phyloP scores from a whole-genome alignment of 2,113 vertebrate species.

The Paraplagusia blochii region DNA sequence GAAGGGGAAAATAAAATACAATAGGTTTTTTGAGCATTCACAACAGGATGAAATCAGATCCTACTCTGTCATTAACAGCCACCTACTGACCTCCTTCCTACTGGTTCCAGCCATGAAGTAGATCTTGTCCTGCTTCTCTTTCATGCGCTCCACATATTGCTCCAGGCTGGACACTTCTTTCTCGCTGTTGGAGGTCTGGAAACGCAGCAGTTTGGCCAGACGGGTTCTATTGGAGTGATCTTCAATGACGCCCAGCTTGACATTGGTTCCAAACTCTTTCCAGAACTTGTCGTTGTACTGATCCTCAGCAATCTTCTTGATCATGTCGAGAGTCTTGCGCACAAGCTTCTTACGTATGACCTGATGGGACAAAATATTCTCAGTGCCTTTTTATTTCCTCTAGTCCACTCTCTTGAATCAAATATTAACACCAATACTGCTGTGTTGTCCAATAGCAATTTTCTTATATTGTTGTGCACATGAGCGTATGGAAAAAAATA shows the following conservation, averaged over 20 bases:
- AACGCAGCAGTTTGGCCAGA: slow-evolving; percentile 94
- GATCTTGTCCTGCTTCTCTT: slow-evolving; percentile 98
- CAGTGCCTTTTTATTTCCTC: not conserved
- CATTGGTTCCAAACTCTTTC: slow-evolving; percentile 98
- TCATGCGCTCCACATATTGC: slow-evolving; percentile 98
- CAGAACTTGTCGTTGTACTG: slow-evolving; percentile 96
- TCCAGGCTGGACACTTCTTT: slow-evolving; percentile 84
- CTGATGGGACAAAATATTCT: slow-evolving; percentile 56
- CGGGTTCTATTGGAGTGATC: slow-evolving; percentile 98
- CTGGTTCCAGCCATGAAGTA: slow-evolving; percentile 97
- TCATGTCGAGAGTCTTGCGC: slow-evolving; percentile 98
- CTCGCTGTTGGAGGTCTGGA: slow-evolving; percentile 92
- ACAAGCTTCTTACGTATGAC: slow-evolving; percentile 98
- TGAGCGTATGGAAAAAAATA: no score
- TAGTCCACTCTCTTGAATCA: not conserved
- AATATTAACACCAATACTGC: not conserved
- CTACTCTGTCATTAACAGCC: not conserved
- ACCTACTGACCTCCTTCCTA: slow-evolving; percentile 85
- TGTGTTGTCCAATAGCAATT: no score
- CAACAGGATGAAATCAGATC: not conserved
- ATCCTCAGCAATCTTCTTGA: slow-evolving; percentile 98
- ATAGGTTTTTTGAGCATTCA: not conserved
- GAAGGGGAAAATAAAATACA: slow-evolving; percentile 3
- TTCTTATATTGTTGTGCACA: no score
- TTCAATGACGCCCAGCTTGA: slow-evolving; percentile 98